A percentile compares a stretch with the other conserved stretches of the same genome.
phyloP scores from a whole-genome alignment of 2,113 vertebrate species.

The Chloroceryle aenea region DNA sequence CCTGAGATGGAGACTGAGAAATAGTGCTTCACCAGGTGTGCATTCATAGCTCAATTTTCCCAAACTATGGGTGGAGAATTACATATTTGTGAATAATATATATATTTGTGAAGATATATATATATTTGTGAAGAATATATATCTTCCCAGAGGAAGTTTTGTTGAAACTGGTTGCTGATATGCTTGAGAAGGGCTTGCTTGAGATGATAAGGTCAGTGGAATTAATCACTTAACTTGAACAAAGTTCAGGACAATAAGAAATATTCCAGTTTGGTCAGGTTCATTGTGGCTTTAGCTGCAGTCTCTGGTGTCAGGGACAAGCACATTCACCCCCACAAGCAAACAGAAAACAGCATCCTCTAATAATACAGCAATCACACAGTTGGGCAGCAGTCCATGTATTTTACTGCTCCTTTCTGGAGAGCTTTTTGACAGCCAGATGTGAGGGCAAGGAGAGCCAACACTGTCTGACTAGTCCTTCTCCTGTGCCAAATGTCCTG shows the following conservation, averaged over 20 bases:
- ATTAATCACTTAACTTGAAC: background rate
- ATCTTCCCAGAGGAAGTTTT: background rate
- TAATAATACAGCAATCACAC: background rate
- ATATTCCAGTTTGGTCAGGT: background rate
- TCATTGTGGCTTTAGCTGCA: background rate
- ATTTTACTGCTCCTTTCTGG: background rate
- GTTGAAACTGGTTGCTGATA: background rate
- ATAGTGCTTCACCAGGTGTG: background rate
- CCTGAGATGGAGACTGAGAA: background rate
- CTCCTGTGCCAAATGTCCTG: background rate
- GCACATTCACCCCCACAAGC: accelerated
- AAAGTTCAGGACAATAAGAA: background rate
- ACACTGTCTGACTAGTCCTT: background rate
- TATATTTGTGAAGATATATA: no score
- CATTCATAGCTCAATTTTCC: background rate
- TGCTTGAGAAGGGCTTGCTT: background rate
- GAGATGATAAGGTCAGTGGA: background rate
- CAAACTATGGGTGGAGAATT: background rate
- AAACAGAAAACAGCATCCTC: background rate
- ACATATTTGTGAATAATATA: background rate
- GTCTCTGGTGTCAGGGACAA: background rate
- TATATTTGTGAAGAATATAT: background rate
- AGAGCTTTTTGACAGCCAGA: background rate
- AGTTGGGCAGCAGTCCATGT: background rate
- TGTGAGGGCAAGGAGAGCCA: background rate